Evolutionary conservation across 2,888 invertebrate genomes (phyloP).

Genomic region (Caradrina kadenii): DNA sequence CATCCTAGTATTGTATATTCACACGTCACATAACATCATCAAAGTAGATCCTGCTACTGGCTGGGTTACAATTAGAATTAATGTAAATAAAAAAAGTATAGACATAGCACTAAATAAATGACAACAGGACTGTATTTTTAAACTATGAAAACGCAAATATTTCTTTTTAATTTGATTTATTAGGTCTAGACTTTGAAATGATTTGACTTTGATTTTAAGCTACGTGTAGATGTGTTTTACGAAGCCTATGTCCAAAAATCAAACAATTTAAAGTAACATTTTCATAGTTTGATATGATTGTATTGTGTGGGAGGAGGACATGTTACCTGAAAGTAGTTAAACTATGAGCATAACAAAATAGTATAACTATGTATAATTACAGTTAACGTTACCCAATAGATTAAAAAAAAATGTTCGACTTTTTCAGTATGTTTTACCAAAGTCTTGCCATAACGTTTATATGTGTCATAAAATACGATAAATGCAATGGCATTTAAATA

Average conservation of each 20-base stretch:
- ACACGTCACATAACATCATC: not conserved
- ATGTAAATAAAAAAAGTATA: conserved; percentile 18
- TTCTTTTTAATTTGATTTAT: conserved; percentile 8
- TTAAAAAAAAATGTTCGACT: conserved; percentile 7
- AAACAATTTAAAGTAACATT: not conserved
- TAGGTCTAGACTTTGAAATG: not conserved
- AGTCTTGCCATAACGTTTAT: conserved; percentile 58
- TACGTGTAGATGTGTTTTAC: conserved; percentile 13
- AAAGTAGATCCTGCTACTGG: not conserved
- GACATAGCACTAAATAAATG: not conserved
- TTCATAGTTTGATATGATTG: conserved; percentile 4
- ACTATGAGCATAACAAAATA: conserved; percentile 5
- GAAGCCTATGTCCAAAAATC: not conserved
- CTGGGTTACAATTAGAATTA: not conserved
- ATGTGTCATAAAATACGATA: conserved; percentile 29
- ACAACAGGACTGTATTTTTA: conserved; percentile 19
- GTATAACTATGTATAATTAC: not conserved
- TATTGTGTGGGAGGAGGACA: not conserved
- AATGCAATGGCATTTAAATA: conserved; percentile 39
- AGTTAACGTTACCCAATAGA: not conserved
- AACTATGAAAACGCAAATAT: not conserved
- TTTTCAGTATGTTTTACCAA: conserved; percentile 45
- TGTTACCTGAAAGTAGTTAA: conserved; percentile 13
- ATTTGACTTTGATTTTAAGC: not conserved
- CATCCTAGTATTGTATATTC: not conserved